phyloP scores from a whole-genome alignment of 2,888 invertebrate species.

The Sesia apiformis region DNA sequence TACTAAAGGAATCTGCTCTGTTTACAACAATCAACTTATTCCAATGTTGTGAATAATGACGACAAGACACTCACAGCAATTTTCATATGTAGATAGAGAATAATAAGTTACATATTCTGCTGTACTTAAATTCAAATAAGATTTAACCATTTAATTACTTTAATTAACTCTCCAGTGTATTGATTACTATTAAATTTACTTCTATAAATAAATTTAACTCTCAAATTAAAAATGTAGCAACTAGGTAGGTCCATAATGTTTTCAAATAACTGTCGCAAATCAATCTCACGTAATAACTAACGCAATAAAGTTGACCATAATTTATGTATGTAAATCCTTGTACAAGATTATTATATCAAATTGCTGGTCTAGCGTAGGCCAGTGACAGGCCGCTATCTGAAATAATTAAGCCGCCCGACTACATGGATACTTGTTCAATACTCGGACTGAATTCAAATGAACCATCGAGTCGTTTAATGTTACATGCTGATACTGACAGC shows the following conservation, averaged over 20 bases:
- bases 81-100: no score
- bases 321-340: conserved; percentile 1
- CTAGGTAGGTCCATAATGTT: background rate
- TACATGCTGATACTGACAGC: background rate
- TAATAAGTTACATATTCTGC: no score
- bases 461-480: conserved; percentile 11
- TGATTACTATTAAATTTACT: no score
- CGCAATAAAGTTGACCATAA: conserved; percentile 1
- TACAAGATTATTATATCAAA: conserved; percentile 37
- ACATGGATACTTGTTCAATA: conserved; percentile 13
- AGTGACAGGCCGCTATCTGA: conserved; percentile 29
- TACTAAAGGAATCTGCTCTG: no score
- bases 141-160: no score
- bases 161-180: no score
- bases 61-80: no score
- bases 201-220: no score
- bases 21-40: no score
- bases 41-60: no score
- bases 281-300: conserved; percentile 2
- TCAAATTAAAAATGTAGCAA: no score
- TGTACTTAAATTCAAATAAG: no score
- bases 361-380: conserved; percentile 18
- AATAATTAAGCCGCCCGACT: conserved; percentile 35
- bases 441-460: conserved; percentile 22
- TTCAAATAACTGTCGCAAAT: background rate